Conservation (phyloP, 2,888 invertebrate genomes). For the Penaeus monodon region DNA sequence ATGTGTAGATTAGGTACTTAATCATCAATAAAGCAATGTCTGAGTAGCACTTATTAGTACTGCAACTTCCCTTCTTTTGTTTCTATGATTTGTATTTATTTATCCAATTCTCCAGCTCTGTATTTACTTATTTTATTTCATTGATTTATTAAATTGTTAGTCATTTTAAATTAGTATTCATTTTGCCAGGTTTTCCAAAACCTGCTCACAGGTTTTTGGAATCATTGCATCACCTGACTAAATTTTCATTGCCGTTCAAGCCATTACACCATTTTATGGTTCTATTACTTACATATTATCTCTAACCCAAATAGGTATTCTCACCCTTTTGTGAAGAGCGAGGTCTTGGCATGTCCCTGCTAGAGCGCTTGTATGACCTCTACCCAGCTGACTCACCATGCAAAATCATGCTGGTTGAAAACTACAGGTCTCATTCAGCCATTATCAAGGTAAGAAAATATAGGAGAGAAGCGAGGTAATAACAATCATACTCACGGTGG, state of each 20-base stretch:
- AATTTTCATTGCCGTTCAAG: not conserved
- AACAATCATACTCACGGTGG: too few species aligned
- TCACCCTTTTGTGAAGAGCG: constrained; percentile 76
- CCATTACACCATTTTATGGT: not conserved
- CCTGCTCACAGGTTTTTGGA: too few species aligned
- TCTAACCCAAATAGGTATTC: constrained; percentile 72
- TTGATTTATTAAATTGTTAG: too few species aligned
- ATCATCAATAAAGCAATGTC: too few species aligned
- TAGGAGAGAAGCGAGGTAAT: not conserved
- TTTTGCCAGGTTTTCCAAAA: too few species aligned
- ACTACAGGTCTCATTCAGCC: constrained; percentile 85
- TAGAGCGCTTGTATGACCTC: constrained; percentile 83
- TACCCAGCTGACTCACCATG: constrained; percentile 82
- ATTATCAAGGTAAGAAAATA: constrained; percentile 76
- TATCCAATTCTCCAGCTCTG: too few species aligned
- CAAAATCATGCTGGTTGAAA: constrained; percentile 84
- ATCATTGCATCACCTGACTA: not conserved
- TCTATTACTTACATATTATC: not conserved
- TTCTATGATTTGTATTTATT: too few species aligned
- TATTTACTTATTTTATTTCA: too few species aligned
- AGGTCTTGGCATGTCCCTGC: constrained; percentile 79
- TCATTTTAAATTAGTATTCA: too few species aligned
- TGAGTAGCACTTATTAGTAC: too few species aligned
- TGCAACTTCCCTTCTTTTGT: too few species aligned
- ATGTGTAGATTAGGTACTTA: too few species aligned